A percentile compares a stretch with the other conserved stretches of the same genome.
phyloP scores from a whole-genome alignment of 2,888 invertebrate species.

The Pherbina coryleti region DNA sequence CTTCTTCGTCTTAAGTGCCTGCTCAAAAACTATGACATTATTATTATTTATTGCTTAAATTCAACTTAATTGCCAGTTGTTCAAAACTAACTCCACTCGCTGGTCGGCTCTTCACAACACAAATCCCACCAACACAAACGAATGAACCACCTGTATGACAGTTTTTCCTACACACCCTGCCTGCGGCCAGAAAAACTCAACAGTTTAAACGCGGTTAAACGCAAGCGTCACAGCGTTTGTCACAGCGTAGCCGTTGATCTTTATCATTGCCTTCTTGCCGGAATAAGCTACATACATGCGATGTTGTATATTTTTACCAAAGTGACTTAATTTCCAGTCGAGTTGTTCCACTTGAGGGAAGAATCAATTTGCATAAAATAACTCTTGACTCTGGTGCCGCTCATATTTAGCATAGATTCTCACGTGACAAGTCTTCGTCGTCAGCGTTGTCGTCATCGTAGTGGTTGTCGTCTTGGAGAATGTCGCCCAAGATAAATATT shows the following conservation, averaged over 20 bases:
- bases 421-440: constrained; percentile 13
- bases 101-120: neutral
- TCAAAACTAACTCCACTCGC: neutral
- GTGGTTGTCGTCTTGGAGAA: neutral
- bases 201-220: constrained; percentile 22
- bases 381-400: constrained; percentile 42
- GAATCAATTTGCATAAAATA: constrained; percentile 43
- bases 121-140: neutral
- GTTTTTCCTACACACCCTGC: neutral
- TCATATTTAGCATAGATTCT: constrained; percentile 39
- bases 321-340: constrained; percentile 28
- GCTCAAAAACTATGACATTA: constrained; percentile 9
- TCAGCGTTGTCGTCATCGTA: neutral
- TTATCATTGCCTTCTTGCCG: neutral
- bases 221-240: constrained; percentile 24
- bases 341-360: constrained; percentile 40
- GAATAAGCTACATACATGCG: neutral
- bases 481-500: constrained; percentile 41
- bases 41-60: neutral
- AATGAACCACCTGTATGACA: neutral
- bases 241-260: constrained; percentile 24
- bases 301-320: neutral
- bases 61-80: neutral
- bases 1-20: neutral
- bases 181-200: constrained; percentile 2